Evolutionary conservation across 2,113 vertebrate genomes (phyloP), one percentile per base, ranked within the genome.

Genomic region (Protobothrops mucrosquamatus): DNA sequence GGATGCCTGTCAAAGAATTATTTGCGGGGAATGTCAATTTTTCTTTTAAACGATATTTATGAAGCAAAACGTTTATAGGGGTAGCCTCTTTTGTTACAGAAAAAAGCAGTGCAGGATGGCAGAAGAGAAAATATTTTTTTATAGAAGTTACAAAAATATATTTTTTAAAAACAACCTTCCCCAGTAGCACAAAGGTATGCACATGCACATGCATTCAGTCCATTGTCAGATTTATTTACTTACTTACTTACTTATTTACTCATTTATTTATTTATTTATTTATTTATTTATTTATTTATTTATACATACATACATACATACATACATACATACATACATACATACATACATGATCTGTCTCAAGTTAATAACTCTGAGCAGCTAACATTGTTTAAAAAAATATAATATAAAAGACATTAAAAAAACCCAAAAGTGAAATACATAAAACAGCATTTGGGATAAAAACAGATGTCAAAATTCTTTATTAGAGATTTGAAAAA

Each of bases 11-110:
- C 92, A 57, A 0, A 5, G 89, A 91, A 92, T 85, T 94, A 88
- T 92, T 52, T 51, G 91, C n/a, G 89, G 94, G 23, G 85, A 55
- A 92, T 54, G 94, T 85, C 94, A 95, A 95, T 95, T 96, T 94
- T 95, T 96, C 51, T 93, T 20, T 87, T 95, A 91, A 55, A 94
- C 91, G 93, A 92, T 39, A 51, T 93, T 92, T 93, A 46, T 93
- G 91, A 94, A 96, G 95, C 92, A 96, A 97, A 92, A 95, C 7
- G 43, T 86, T 86, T 94, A 92, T 48, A 94, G 48, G 7, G 9
- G 20, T 92, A 48, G 89, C 1, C 4, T 55, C 34, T 88, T 87
- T 87, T 85, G 46, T 46, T 23, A 0, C 8, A 59, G 46, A 51
- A 87, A 87, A n/a, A 48, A 46, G 29, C 46, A 64, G 29, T 6